These are phyloP conservation scores for Isoperla grammatica DNA, from an alignment of 2,888 invertebrate species.

Conservation along the genomic window DNA sequence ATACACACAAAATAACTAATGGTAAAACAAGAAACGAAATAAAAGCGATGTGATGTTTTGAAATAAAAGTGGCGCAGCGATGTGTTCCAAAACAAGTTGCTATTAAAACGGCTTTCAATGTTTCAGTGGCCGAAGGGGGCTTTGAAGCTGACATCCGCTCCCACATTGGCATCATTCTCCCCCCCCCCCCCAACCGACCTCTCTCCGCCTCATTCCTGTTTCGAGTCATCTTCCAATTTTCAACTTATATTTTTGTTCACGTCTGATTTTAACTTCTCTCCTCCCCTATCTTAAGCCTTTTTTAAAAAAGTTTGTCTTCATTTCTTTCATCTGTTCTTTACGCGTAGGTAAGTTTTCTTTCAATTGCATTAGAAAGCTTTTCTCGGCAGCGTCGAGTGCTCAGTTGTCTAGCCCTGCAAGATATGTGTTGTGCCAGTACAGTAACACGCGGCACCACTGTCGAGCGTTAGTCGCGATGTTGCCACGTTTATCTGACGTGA, in stretches of 20 bases:
- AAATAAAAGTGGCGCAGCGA: too few species aligned
- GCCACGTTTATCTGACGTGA: conserved; percentile 20
- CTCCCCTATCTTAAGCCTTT: conserved; percentile 4
- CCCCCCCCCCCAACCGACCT: not conserved
- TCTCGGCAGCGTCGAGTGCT: conserved; percentile 4
- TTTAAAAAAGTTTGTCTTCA: conserved; percentile 4
- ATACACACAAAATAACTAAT: too few species aligned
- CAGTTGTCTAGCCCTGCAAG: conserved; percentile 1
- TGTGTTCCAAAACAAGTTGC: too few species aligned
- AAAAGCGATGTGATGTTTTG: too few species aligned
- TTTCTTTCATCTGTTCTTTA: conserved; percentile 6
- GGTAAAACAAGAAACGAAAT: too few species aligned
- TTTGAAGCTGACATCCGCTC: too few species aligned
- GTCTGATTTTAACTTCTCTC: conserved; percentile 10
- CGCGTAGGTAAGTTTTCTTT: conserved; percentile 16
- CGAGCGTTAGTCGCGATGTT: too few species aligned
- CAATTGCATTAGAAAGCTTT: conserved; percentile 10
- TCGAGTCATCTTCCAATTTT: conserved; percentile 4
- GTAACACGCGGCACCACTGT: too few species aligned
- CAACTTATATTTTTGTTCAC: conserved; percentile 15
- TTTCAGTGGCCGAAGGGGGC: too few species aligned
- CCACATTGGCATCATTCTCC: conserved; percentile 1
- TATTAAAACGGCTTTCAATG: too few species aligned
- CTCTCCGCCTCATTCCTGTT: not conserved
- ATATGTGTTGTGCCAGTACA: conserved; percentile 1